phyloP scores from a whole-genome alignment of 2,113 vertebrate species.

The Periophthalmodon schlosseri region DNA sequence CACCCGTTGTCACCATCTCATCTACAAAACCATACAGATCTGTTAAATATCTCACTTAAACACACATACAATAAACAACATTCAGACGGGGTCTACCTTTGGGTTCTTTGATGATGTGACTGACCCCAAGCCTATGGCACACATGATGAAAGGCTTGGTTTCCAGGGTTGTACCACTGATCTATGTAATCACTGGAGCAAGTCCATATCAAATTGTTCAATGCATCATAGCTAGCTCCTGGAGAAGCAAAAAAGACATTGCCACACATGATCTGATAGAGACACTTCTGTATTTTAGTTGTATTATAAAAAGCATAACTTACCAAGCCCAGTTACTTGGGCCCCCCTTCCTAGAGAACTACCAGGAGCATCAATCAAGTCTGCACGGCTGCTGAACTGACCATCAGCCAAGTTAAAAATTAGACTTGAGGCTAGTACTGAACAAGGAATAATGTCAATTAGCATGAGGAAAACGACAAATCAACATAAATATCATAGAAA shows the following conservation, averaged over 20 bases:
- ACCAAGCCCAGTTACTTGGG: slow-evolving; percentile 95
- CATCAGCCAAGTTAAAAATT: slow-evolving; percentile 92
- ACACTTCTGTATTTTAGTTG: not conserved
- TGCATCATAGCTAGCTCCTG: slow-evolving; percentile 95
- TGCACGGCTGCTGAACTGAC: slow-evolving; percentile 92
- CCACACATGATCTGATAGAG: not conserved
- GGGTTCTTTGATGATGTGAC: slow-evolving; percentile 90
- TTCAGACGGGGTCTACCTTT: slow-evolving; percentile 80
- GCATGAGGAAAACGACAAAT: not conserved
- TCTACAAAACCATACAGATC: slow-evolving; percentile 73
- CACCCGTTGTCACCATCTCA: slow-evolving; percentile 88
- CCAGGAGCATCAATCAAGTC: slow-evolving; percentile 96
- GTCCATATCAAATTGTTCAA: slow-evolving; percentile 99
- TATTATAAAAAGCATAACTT: slow-evolving; percentile 50
- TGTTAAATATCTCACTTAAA: not conserved
- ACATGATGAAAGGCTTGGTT: slow-evolving; percentile 99
- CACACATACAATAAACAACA: not conserved
- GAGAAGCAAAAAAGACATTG: slow-evolving; percentile 13
- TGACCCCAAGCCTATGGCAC: slow-evolving; percentile 94
- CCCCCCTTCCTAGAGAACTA: slow-evolving; percentile 94
- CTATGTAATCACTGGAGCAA: slow-evolving; percentile 96
- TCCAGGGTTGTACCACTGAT: slow-evolving; percentile 98
- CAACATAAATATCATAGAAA: not conserved
- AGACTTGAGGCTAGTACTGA: slow-evolving; percentile 93
- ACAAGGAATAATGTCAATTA: slow-evolving; percentile 9